phyloP scores from a whole-genome alignment of 1,140 invertebrate species.

The Gonatopus flavifemur region DNA sequence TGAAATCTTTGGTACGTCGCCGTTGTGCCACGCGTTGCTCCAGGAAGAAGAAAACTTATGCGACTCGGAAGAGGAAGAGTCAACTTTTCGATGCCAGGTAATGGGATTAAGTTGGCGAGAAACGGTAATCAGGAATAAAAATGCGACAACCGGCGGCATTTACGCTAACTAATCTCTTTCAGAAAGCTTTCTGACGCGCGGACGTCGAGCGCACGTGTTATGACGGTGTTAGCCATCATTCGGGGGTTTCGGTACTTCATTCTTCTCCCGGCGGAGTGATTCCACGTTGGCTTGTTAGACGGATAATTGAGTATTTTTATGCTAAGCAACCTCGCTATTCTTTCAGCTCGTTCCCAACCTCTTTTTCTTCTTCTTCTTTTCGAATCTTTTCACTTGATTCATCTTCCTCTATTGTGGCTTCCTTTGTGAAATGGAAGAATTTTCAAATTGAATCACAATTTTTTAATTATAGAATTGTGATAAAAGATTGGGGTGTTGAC shows the following conservation, averaged over 20 bases:
- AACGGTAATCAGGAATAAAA: conserved; percentile 51
- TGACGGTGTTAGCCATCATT: too few species aligned
- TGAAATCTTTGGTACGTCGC: background rate
- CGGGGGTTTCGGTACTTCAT: conserved; percentile 7
- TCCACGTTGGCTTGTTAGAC: conserved; percentile 48
- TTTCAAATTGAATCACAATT: too few species aligned
- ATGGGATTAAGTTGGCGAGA: conserved; percentile 36
- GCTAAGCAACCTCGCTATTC: conserved; percentile 33
- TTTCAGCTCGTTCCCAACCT: conserved; percentile 17
- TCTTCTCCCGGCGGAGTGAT: conserved; percentile 18
- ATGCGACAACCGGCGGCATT: conserved; percentile 47
- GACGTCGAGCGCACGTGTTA: background rate
- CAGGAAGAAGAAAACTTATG: conserved; percentile 5
- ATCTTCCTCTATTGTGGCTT: too few species aligned
- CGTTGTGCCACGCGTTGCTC: background rate
- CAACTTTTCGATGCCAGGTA: conserved; percentile 35
- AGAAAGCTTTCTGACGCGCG: conserved; percentile 20
- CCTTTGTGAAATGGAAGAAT: too few species aligned
- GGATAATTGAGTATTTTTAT: conserved; percentile 53
- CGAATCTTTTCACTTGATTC: too few species aligned
- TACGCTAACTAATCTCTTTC: conserved; percentile 53
- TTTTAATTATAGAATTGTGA: too few species aligned
- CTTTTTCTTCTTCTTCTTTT: conserved; percentile 14
- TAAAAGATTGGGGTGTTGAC: too few species aligned
- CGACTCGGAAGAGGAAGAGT: conserved; percentile 12